These are phyloP conservation scores for Brachystomella parvula DNA, from an alignment of 1,140 invertebrate genomes.

Conservation along the genomic window DNA sequence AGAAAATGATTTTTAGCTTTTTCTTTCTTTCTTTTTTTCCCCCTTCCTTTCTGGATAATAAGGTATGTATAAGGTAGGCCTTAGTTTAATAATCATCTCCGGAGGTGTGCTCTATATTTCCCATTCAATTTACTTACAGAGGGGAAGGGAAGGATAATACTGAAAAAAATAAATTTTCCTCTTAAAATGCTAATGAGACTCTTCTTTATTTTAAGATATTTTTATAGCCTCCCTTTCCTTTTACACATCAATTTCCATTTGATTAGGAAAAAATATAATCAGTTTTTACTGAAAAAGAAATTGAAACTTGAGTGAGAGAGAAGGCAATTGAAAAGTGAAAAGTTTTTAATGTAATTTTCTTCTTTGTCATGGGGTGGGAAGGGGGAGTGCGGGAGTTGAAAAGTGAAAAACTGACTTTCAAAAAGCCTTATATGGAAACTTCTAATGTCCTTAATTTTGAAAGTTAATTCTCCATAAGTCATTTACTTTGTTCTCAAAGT, in stretches of 20 bases:
- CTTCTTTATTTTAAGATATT: no score
- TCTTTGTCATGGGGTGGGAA: not conserved
- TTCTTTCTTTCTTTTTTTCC: conserved; percentile 3
- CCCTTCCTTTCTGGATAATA: not conserved
- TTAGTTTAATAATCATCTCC: not conserved
- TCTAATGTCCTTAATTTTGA: conserved; percentile 2
- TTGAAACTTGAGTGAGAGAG: no score
- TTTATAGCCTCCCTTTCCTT: no score
- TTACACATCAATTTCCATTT: no score
- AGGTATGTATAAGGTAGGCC: not conserved
- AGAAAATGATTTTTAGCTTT: conserved; percentile 15
- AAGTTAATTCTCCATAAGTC: conserved; percentile 7
- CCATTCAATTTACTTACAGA: not conserved
- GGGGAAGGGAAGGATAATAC: not conserved
- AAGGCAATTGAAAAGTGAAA: no score
- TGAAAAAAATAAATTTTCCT: not conserved
- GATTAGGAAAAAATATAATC: no score
- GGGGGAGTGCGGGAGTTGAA: not conserved
- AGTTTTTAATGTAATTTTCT: not conserved
- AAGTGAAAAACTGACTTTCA: not conserved
- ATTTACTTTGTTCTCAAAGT: conserved; percentile 16
- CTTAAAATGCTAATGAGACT: not conserved
- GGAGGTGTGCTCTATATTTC: not conserved
- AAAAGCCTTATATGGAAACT: not conserved
- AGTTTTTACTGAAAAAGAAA: no score